Evolutionary conservation across 2,797 vertebrate species (phyloP), one percentile per base, ranked within the genome.

Genomic region (Luscinia megarhynchos): DNA sequence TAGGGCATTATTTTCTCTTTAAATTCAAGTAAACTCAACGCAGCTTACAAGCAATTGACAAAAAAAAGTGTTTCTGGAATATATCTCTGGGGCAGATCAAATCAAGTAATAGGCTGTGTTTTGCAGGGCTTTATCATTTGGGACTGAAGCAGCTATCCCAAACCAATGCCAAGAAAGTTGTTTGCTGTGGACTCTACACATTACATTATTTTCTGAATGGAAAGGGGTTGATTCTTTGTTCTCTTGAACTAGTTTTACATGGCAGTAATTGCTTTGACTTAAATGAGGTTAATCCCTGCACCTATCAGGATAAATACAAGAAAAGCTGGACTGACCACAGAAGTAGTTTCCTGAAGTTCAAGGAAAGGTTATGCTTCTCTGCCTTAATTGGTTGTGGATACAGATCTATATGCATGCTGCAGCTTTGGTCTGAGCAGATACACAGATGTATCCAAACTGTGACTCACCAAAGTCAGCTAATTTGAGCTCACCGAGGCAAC

Each of bases 401-500:
- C 22, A 82, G 75, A 93, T 77, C 85, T 87, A 72, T 66, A 53
- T 10, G n/a, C 68, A 58, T 27, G 77, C 84, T 95, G 86, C 95
- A 95, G 67, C 61, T 53, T 82, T 30, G 38, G 45, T 97, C 58
- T 95, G 55, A 79, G 51, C 59, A 91, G 69, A 90, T 66, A 24
- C 1, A 45, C 63, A 91, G 80, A 69, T 84, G 85, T 18, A 72
- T 78, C 70, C 72, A 94, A 90, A 84, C 27, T 70, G 87, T 58
- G 45, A 92, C 98, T 98, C 94, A 99, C 99, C 98, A 27, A 99
- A 99, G 97, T 99, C 98, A 0, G 98, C 98, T 93, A 99, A 98
- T 95, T 99, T 99, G 94, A 99, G 99, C 86, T 99, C 99, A 93
- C 99, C 98, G 36, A 98, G 97, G 98, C 98, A 99, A 97, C 98